Conservation (phyloP, 2,888 invertebrate species). For the Thera obeliscata region DNA sequence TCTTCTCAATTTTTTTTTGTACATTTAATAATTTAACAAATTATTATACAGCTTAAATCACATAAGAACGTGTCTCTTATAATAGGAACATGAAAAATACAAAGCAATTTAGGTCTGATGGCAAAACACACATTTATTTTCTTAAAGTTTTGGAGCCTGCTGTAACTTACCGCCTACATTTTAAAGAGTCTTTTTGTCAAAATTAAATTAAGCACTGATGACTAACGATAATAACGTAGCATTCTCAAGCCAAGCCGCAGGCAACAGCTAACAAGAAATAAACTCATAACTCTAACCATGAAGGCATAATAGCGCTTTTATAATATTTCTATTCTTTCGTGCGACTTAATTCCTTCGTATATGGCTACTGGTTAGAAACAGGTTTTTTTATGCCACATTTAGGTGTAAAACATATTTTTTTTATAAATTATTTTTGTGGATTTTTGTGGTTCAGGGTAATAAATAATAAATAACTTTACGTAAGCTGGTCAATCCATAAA, state of each 20-base stretch:
- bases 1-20: not conserved
- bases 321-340: constrained; percentile 35
- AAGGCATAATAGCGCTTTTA: constrained; percentile 34
- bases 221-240: constrained; percentile 9
- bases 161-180: not conserved
- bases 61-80: too few species aligned
- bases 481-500: too few species aligned
- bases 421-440: too few species aligned
- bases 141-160: not conserved
- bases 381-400: constrained; percentile 19
- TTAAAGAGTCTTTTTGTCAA: constrained; percentile 7
- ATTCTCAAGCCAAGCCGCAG: constrained; percentile 18
- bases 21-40: not conserved
- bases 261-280: constrained; percentile 29
- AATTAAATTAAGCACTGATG: not conserved
- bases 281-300: constrained; percentile 34
- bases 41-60: too few species aligned
- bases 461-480: too few species aligned
- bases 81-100: not conserved
- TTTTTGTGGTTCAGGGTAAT: too few species aligned
- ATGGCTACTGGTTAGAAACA: constrained; percentile 35
- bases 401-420: constrained; percentile 3
- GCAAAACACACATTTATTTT: not conserved
- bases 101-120: not conserved
- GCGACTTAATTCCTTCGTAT: constrained; percentile 33